A percentile compares a stretch with the other conserved stretches of the same genome.
phyloP scores from a whole-genome alignment of 2,888 invertebrate species.

The Trichogramma dendrolimi region DNA sequence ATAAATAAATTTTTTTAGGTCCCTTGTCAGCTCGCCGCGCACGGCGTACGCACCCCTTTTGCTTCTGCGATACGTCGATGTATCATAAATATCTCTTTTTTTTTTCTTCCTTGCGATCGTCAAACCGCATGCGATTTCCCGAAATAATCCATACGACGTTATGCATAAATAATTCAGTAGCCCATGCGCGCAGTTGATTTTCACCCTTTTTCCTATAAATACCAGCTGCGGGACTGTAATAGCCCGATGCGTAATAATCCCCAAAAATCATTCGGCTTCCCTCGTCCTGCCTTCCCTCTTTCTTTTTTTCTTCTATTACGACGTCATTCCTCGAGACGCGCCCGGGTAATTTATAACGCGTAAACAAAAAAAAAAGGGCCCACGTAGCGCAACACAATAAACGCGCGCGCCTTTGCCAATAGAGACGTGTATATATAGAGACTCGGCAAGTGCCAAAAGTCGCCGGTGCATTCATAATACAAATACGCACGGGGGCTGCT shows the following conservation, averaged over 20 bases:
- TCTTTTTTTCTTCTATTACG: no score
- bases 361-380: constrained; percentile 33
- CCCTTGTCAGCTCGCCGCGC: no score
- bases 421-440: constrained; percentile 30
- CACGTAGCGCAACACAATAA: background rate
- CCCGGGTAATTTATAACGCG: constrained; percentile 39
- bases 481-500: constrained; percentile 27
- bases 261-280: constrained; percentile 7
- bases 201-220: constrained; percentile 13
- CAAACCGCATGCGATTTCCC: constrained; percentile 1
- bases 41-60: background rate
- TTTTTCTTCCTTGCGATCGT: background rate
- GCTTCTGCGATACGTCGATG: background rate
- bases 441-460: constrained; percentile 49
- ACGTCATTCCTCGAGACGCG: background rate
- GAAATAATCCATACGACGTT: constrained; percentile 4
- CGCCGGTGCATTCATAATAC: constrained; percentile 47
- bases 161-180: background rate
- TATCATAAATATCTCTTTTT: no score
- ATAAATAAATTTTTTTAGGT: no score
- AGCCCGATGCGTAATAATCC: background rate
- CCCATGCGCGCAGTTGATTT: background rate
- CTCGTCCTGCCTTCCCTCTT: background rate
- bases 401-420: background rate
- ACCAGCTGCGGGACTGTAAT: constrained; percentile 13